Base-by-base conservation (phyloP, 2,797 vertebrate species). In the Psittacula echo region DNA sequence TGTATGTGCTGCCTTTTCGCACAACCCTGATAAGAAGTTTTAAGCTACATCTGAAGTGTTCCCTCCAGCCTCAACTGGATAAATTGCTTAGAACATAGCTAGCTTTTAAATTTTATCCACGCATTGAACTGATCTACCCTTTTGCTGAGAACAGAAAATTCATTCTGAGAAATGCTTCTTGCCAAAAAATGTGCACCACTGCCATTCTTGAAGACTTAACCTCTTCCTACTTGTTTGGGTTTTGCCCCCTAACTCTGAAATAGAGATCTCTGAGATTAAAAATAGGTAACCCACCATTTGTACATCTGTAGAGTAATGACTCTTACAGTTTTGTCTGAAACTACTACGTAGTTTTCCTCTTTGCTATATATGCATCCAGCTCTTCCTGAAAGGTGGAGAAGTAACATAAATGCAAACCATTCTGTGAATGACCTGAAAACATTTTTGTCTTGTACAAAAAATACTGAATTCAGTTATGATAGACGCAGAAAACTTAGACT, bases 101-200 rank as follows among this genome's bases (percentile, higher is more conserved):
- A 83, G 54, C 61, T 94, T 95, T 87, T 85, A 85, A 92, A 93
- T 94, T 70, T 75, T 77, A 89, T 61, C 89, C 75, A 50, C 34
- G 37, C 66, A 64, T 66, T 68, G 85, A 75, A 84, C 44, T 81
- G 85, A 92, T 90, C 92, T 78, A 80, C 85, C 81, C 60, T 87
- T 94, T 44, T 73, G 82, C 89, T 85, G 91, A 90, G 80, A 95
- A 93, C 39, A 89, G 48, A 94, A 93, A 87, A 92, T 48, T 34
- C 54, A 11, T 70, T 91, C 66, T 64, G 65, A 84, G 68, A 78
- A 91, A 58, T 9, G 32, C 27, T 73, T 70, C 87, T 79, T 84
- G 67, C 73, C 47, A 93, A 91, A 82, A 82, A 51, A 34, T 4
- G 32, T 20, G 34, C 45, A 85, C 22, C 62, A 76, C 8, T 48